These are phyloP conservation scores for Drosophila arawakana DNA, from an alignment of 1,140 invertebrate species.

Conservation along the genomic window DNA sequence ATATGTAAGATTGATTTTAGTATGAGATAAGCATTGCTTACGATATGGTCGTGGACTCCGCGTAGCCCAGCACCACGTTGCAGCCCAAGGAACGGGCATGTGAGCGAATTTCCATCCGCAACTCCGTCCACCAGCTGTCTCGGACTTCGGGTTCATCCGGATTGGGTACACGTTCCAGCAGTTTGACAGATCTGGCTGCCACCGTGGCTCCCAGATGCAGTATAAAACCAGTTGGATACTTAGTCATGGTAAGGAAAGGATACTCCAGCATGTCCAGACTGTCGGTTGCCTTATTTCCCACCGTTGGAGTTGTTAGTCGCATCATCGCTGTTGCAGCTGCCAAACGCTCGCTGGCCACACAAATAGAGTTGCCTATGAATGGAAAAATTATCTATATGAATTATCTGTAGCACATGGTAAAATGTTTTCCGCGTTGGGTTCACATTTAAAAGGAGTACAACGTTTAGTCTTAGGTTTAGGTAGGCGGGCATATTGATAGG, in stretches of 20 bases:
- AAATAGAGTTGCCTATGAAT: slow-evolving; percentile 80
- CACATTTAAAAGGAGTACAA: slow-evolving; percentile 45
- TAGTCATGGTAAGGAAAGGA: slow-evolving; percentile 97
- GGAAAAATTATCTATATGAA: background rate
- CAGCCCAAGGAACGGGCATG: slow-evolving; percentile 95
- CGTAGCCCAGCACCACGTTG: slow-evolving; percentile 97
- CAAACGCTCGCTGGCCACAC: slow-evolving; percentile 80
- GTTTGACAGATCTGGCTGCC: slow-evolving; percentile 93
- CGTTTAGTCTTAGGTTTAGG: slow-evolving; percentile 23
- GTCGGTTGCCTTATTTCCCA: slow-evolving; percentile 86
- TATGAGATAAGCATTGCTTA: slow-evolving; percentile 82
- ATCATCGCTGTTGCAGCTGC: slow-evolving; percentile 81
- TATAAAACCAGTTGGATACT: slow-evolving; percentile 95
- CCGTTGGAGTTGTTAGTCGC: slow-evolving; percentile 84
- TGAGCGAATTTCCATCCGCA: slow-evolving; percentile 96
- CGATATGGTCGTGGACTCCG: slow-evolving; percentile 95
- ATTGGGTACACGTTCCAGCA: slow-evolving; percentile 92
- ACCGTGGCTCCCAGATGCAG: slow-evolving; percentile 96
- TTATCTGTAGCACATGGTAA: background rate
- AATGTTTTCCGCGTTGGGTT: background rate
- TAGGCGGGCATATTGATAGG: slow-evolving; percentile 20
- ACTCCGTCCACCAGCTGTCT: slow-evolving; percentile 97
- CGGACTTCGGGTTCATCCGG: slow-evolving; percentile 95
- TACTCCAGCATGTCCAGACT: slow-evolving; percentile 95
- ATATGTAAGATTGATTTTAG: background rate